Percentiles rank a stretch among this genome's conserved stretches.
Conservation (phyloP, 1,140 invertebrate species). For the Centruroides vittatus region DNA sequence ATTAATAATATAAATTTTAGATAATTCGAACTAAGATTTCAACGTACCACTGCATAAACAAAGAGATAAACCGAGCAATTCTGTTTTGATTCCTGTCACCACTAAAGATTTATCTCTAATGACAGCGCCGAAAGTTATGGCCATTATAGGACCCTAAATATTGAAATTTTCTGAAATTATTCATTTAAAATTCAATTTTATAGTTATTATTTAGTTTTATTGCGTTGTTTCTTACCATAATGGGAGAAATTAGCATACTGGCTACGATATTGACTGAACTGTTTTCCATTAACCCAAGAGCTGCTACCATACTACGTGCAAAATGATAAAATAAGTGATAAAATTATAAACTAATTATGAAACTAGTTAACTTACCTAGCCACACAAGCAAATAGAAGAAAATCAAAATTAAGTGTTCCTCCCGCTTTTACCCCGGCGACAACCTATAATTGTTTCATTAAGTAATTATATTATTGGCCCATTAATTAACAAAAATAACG, state of each 20-base stretch:
- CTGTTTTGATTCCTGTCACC: constrained; percentile 46
- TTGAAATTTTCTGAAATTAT: constrained; percentile 1
- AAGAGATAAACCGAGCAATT: constrained; percentile 50
- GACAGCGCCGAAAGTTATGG: constrained; percentile 63
- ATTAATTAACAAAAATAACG: too few relatives aligned
- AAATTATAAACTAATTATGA: not conserved
- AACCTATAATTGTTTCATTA: constrained; percentile 39
- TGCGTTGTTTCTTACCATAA: constrained; percentile 53
- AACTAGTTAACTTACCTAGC: constrained; percentile 47
- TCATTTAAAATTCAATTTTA: not conserved
- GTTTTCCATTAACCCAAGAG: constrained; percentile 61
- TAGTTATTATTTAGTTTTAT: not conserved
- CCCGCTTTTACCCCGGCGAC: constrained; percentile 60
- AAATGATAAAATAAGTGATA: not conserved
- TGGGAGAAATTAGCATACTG: constrained; percentile 70
- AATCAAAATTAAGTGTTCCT: constrained; percentile 69
- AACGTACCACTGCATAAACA: constrained; percentile 45
- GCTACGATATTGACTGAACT: constrained; percentile 67
- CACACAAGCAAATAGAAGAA: constrained; percentile 55
- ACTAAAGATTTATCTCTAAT: constrained; percentile 53
- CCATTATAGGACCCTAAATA: constrained; percentile 61
- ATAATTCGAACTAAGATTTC: too few relatives aligned
- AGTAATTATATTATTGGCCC: too few relatives aligned
- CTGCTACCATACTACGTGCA: constrained; percentile 36
- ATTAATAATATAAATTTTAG: too few relatives aligned